Evolutionary conservation across 2,797 vertebrate species (phyloP), one percentile per base, ranked within the genome.

Genomic region (Rhinella marina): DNA sequence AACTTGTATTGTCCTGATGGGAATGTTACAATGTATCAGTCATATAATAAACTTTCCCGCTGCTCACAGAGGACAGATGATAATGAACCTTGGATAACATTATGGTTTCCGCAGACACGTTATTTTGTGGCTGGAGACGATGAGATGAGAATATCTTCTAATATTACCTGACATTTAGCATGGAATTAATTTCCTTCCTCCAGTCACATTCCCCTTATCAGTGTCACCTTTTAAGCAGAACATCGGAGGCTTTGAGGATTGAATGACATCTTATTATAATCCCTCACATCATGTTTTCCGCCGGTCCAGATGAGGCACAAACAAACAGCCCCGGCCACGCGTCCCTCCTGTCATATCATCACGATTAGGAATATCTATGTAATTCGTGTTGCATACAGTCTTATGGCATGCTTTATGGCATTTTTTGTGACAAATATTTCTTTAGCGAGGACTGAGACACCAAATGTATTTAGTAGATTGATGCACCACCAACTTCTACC

Each of bases 231-330:
- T 73, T 70, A 21, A 23, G 11, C 32, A 57, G 82, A 32, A 84
- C 68, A 84, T 73, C n/a, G 27, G 82, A 84, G 19, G 68, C 66
- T 84, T 54, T 61, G 27, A 84, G 82, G 82, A 73, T 59, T 56
- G 66, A 84, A 23, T 73, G 82, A 84, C 82, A 73, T 84, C 68
- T 84, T 84, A 84, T 84, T 84, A 84, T 84, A 73, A 72, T 84
- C 82, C 82, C 82, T 84, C 68, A 73, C 27, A 59, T 73, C 59
- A 52, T 73, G 52, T 72, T 41, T 70, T 54, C 66, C 27, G 12
- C 17, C 14, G 25, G 66, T 56, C 68, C 25, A 56, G 52, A 59
- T 5, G 17, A 73, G 32, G 29, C 4, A 29, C 82, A 41, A 73
- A 57, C 52, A 84, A 29, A 56, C 25, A 72, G 66, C 64, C 23